Evolutionary conservation across 2,797 vertebrate species (phyloP), one percentile per base, ranked within the genome.

Genomic region (Tokudaia muenninki): DNA sequence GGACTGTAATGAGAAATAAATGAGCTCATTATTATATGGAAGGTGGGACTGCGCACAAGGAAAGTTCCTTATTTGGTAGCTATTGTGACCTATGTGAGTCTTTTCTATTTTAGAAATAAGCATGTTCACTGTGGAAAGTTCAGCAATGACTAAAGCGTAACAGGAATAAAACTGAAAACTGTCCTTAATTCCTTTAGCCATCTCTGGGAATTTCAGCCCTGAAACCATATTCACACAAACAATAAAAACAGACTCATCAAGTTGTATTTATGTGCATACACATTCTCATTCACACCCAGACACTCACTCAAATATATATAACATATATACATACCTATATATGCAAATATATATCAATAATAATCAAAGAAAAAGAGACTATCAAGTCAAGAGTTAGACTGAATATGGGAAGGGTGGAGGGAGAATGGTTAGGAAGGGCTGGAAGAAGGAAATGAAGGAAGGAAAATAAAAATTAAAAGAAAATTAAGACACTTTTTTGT

Each of bases 51-150:
- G 34, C 29, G 13, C 5, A 5, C 0, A 82, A 70, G 24, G 50
- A 70, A 67, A 81, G 11, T 1, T 92, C 47, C 50, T 47, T 50
- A 75, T 22, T 17, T 1, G 34, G 44, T 17, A 57, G 47, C 29
- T 94, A 78, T 65, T 84, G 34, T 55, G 37, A 72, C 26, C 44
- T 78, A 63, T 17, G 6, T 37, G 50, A 74, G 29, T 61, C 92
- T 81, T 78, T 75, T 86, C 80, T 88, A 72, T 84, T 90, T 90
- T 44, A 78, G 57, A 90, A 87, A 96, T 93, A 67, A 87, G 74
- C 11, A 4, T 21, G 37, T 67, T 93, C 63, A 78, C 6, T 61
- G 41, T 19, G 19, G 59, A 78, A 88, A 93, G 13, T 67, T 47
- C 55, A 24, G 50, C 65, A 90, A 95, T 57, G 70, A 96, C 65